Evolutionary conservation across 1,140 invertebrate species (phyloP).

Genomic region (Venturia canescens): DNA sequence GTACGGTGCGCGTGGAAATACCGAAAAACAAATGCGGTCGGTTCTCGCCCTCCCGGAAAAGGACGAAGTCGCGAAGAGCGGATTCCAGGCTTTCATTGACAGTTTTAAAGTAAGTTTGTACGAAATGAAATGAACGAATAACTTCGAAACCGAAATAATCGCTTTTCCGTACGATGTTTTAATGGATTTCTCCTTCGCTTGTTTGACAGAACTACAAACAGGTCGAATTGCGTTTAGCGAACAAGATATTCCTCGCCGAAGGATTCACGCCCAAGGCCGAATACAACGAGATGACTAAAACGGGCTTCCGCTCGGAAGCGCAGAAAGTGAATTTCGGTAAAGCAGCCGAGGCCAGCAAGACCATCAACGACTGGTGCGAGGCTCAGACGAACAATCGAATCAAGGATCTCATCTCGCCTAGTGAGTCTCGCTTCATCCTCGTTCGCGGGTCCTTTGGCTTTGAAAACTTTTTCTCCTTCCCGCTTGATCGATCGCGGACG

Average conservation of each 20-base stretch:
- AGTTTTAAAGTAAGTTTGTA: slow-evolving; percentile 61
- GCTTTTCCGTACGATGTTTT: neutral
- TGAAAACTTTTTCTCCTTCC: no score
- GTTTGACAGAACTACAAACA: slow-evolving; percentile 62
- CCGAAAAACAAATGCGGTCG: slow-evolving; percentile 59
- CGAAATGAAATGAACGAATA: neutral
- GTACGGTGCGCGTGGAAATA: slow-evolving; percentile 64
- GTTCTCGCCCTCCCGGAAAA: slow-evolving; percentile 61
- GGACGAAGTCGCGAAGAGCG: slow-evolving; percentile 47
- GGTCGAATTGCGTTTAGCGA: slow-evolving; percentile 66
- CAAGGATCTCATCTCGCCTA: slow-evolving; percentile 73
- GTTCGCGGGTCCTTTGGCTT: neutral
- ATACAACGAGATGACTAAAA: slow-evolving; percentile 56
- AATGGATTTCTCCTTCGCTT: neutral
- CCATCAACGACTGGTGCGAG: slow-evolving; percentile 79
- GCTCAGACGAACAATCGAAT: slow-evolving; percentile 79
- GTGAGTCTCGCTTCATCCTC: slow-evolving; percentile 59
- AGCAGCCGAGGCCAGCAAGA: slow-evolving; percentile 60
- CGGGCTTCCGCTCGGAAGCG: slow-evolving; percentile 61
- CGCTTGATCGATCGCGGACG: no score
- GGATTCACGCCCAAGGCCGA: slow-evolving; percentile 53
- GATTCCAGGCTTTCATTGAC: slow-evolving; percentile 60
- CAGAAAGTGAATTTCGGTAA: slow-evolving; percentile 70
- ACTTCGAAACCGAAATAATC: neutral
- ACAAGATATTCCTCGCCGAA: slow-evolving; percentile 64